phyloP scores from a whole-genome alignment of 2,797 vertebrate species.

The Sebastes itinus region DNA sequence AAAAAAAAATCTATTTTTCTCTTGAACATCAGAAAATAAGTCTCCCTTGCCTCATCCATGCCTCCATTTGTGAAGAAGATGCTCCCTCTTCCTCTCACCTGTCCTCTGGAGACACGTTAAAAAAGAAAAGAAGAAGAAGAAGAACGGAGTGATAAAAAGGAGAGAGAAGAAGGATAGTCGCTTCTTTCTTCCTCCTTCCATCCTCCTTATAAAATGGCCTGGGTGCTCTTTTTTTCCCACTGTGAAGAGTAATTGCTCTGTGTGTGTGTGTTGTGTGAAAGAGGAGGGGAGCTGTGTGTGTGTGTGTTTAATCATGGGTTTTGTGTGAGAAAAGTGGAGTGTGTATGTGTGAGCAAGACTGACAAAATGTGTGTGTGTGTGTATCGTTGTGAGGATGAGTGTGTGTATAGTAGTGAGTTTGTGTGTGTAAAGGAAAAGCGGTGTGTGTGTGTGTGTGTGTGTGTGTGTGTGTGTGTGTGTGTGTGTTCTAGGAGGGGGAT shows the following conservation, averaged over 20 bases:
- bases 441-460: slow-evolving; percentile 35
- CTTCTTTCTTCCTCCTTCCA: slow-evolving; percentile 53
- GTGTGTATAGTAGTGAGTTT: slow-evolving; percentile 49
- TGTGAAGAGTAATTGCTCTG: slow-evolving; percentile 74
- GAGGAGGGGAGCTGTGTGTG: slow-evolving; percentile 15
- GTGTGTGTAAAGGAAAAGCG: neutral
- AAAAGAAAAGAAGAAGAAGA: neutral
- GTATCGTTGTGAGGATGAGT: slow-evolving; percentile 30
- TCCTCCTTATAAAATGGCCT: slow-evolving; percentile 72
- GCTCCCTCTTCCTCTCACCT: slow-evolving; percentile 56
- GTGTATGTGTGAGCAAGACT: slow-evolving; percentile 45
- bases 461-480: slow-evolving; percentile 30
- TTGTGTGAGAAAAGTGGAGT: slow-evolving; percentile 38
- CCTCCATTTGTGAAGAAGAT: slow-evolving; percentile 9
- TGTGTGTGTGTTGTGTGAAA: slow-evolving; percentile 39
- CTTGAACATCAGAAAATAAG: slow-evolving; percentile 12
- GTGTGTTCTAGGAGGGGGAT: slow-evolving; percentile 72
- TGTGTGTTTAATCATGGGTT: slow-evolving; percentile 52
- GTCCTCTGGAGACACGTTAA: slow-evolving; percentile 50
- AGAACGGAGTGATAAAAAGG: slow-evolving; percentile 32
- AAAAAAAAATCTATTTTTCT: neutral
- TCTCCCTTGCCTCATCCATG: neutral
- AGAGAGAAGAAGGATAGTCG: slow-evolving; percentile 40
- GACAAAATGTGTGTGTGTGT: slow-evolving; percentile 40
- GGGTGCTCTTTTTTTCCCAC: slow-evolving; percentile 63